Base-by-base conservation (phyloP, 2,113 vertebrate genomes). In the Leptodactylus fuscus region DNA sequence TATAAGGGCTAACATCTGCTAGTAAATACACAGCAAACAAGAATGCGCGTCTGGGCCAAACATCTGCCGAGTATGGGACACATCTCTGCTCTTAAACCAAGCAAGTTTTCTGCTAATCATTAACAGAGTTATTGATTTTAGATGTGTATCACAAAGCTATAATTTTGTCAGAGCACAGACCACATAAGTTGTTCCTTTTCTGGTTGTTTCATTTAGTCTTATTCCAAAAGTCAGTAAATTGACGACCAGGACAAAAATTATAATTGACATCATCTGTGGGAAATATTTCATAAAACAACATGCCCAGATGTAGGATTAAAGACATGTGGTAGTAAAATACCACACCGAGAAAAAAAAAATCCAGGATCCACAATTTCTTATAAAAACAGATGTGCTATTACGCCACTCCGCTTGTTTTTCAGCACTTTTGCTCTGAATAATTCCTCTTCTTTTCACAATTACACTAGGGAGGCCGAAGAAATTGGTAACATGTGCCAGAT, bases 211-310 rank as follows among this genome's bases (percentile, higher is more conserved):
- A 95, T 95, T 95, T 96, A 93, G 94, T 95, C 95, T 94, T 94
- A 94, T 94, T 95, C 94, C 94, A 95, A 96, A 94, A 95, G 94
- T 96, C 92, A 76, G 87, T 95, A 95, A 96, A 96, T 95, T 96
- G 95, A 96, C 94, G 94, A 96, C 94, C 89, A 24, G 93, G 95
- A 96, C 95, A 96, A 95, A 96, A 95, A 94, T 94, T 94, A 95
- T 95, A 96, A 96, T 96, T 95, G 94, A 95, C 94, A 95, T 95
- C 95, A 96, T 96, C 94, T 96, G 96, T 96, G 95, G 95, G 95
- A 96, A 96, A 96, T 96, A 95, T 96, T 96, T 97, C 94, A 96
- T 96, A 95, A 95, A 96, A 96, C 95, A 96, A 96, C 95, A 96
- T 94, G 95, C 92, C 94, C 95, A 96, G 95, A 97, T 96, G 96